Evolutionary conservation across 1,140 invertebrate genomes (phyloP).

Genomic region (Pissodes strobi): DNA sequence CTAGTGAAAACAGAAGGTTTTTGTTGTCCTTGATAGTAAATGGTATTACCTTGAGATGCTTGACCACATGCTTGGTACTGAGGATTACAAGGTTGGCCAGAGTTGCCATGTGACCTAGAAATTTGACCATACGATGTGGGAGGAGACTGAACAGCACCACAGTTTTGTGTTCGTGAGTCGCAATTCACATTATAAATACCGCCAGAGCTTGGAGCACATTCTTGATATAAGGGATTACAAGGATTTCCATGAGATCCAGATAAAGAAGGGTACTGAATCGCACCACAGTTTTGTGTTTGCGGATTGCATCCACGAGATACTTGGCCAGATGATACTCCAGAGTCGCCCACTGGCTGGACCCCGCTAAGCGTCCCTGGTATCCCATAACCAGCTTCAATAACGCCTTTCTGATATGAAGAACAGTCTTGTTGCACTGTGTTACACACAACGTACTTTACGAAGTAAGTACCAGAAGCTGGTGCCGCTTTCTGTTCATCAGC

Average conservation of each 20-base stretch:
- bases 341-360: not conserved
- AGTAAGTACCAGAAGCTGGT: slow-evolving; percentile 7
- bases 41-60: too few relatives aligned
- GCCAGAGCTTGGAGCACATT: not conserved
- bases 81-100: slow-evolving; percentile 11
- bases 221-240: slow-evolving; percentile 3
- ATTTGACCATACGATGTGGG: slow-evolving; percentile 2
- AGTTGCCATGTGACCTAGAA: not conserved
- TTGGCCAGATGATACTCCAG: not conserved
- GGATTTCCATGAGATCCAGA: not conserved
- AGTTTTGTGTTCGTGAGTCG: slow-evolving; percentile 5
- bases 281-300: slow-evolving; percentile 8
- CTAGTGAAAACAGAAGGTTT: not conserved
- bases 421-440: slow-evolving; percentile 11
- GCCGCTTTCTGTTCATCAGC: not conserved
- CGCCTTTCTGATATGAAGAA: slow-evolving; percentile 5
- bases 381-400: slow-evolving; percentile 20
- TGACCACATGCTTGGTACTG: slow-evolving; percentile 8
- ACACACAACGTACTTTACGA: slow-evolving; percentile 22
- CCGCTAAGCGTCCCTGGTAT: slow-evolving; percentile 1
- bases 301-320: slow-evolving; percentile 13
- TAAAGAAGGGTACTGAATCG: not conserved
- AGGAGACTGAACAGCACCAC: not conserved
- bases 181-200: slow-evolving; percentile 5
- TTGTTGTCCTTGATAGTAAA: too few relatives aligned